A percentile compares a stretch with the other conserved stretches of the same genome.
Evolutionary conservation across 2,113 vertebrate species (phyloP).

Genomic region (Corvus moneduloides): DNA sequence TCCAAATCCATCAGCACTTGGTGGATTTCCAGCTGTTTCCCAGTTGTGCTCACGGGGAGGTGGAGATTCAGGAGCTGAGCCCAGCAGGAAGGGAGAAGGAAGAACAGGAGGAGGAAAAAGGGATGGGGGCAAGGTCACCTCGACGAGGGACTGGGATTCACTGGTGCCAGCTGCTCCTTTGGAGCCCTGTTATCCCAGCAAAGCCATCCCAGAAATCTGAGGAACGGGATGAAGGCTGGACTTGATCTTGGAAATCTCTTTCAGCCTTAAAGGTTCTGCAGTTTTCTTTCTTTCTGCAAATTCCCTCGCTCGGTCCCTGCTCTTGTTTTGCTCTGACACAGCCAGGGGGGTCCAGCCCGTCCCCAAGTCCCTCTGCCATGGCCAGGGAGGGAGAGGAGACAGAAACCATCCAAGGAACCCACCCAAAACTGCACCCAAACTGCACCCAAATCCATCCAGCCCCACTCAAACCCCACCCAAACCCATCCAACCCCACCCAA

Average conservation of each 20-base stretch:
- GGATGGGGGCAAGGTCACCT: not conserved
- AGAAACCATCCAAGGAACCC: not conserved
- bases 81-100: not conserved
- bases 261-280: not conserved
- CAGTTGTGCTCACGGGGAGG: accelerated
- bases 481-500: not conserved
- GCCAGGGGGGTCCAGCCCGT: not conserved
- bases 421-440: not conserved
- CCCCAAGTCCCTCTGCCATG: not conserved
- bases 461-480: not conserved
- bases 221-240: not conserved
- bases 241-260: not conserved
- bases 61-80: not conserved
- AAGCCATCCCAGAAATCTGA: not conserved
- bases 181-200: not conserved
- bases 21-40: not conserved
- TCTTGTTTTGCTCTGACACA: not conserved
- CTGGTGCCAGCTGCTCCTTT: not conserved
- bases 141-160: not conserved
- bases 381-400: not conserved
- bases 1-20: not conserved
- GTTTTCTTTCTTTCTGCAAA: not conserved
- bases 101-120: not conserved
- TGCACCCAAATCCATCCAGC: not conserved
- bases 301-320: not conserved